phyloP scores from a whole-genome alignment of 2,888 invertebrate species.

The Thera britannica region DNA sequence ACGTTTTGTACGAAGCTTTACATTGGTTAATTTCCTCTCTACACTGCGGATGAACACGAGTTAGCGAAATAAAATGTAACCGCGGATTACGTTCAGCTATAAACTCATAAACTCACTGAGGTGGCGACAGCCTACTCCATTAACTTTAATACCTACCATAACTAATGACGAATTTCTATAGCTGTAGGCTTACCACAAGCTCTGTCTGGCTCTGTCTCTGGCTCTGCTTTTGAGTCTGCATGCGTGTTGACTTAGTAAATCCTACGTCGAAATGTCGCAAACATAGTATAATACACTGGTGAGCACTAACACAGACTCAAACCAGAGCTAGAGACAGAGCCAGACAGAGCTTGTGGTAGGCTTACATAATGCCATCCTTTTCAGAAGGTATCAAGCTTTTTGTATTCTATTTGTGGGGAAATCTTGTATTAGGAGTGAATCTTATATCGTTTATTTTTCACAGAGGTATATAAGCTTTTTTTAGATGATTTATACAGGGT shows the following conservation, averaged over 20 bases:
- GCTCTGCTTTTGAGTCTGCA: too few relatives aligned
- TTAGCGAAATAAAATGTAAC: constrained; percentile 64
- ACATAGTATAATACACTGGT: too few relatives aligned
- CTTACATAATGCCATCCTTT: constrained; percentile 54
- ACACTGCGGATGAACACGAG: constrained; percentile 42
- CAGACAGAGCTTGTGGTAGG: too few relatives aligned
- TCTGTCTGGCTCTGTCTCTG: too few relatives aligned
- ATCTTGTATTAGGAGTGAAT: too few relatives aligned
- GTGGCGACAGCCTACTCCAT: constrained; percentile 67
- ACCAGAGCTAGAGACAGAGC: too few relatives aligned
- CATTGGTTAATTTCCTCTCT: constrained; percentile 1
- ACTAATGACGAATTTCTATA: constrained; percentile 72
- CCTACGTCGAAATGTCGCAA: too few relatives aligned
- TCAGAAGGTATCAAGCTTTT: constrained; percentile 21
- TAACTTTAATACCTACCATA: constrained; percentile 74
- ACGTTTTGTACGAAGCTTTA: background rate
- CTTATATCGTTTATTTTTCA: too few relatives aligned
- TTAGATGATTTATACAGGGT: too few relatives aligned
- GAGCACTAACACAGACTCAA: too few relatives aligned
- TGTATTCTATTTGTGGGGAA: constrained; percentile 1
- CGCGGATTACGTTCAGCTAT: constrained; percentile 60
- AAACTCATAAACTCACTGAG: constrained; percentile 70
- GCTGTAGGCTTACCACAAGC: constrained; percentile 44
- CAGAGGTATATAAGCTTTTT: too few relatives aligned
- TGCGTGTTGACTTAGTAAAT: too few relatives aligned